Evolutionary conservation across 2,113 vertebrate species (phyloP), one percentile per base, ranked within the genome.

Genomic region (Mastomys coucha): DNA sequence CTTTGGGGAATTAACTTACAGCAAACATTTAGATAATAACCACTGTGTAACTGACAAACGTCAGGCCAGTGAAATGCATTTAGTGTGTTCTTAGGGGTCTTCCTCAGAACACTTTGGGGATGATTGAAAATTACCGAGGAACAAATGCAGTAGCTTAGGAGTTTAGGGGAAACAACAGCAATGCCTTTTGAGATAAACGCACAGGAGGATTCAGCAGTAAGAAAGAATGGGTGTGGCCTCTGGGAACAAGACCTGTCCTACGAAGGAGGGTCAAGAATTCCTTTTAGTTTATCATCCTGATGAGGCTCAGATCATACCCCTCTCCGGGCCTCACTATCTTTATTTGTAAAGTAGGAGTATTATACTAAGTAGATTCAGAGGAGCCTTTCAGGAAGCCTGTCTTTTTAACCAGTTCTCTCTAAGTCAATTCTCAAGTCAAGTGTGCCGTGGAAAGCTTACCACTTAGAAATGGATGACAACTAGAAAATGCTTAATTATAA

Each of bases 371-470:
- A 26, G 89, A 88, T 65, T 91, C 14, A 0, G 17, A 53, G 22
- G 5, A 89, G 53, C 42, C 91, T 92, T 67, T 72, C n/a, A 85
- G 9, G 7, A 53, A 33, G 81, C 45, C 53, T 88, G 3, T 81
- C 53, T 85, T 88, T 93, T 65, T 77, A 93, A 73, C 69, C 69
- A 92, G 5, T 45, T 36, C 39, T 90, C 92, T 91, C n/a, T 95
- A 92, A 90, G 76, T 92, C 53, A 92, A 91, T 45, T 95, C 53
- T 70, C 86, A 95, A 78, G 92, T 91, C 39, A 58, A 85, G 56
- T 87, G 31, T 45, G 75, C 16, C 39, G 33, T 69, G 67, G 9
- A 92, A 95, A 93, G 8, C 58, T 63, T 86, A 10, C 60, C 53
- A 24, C 58, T 81, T 89, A 93, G 22, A 92, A 51, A 4, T 56